Base-by-base conservation (phyloP, 2,797 vertebrate species). In the Anas bahamensis region DNA sequence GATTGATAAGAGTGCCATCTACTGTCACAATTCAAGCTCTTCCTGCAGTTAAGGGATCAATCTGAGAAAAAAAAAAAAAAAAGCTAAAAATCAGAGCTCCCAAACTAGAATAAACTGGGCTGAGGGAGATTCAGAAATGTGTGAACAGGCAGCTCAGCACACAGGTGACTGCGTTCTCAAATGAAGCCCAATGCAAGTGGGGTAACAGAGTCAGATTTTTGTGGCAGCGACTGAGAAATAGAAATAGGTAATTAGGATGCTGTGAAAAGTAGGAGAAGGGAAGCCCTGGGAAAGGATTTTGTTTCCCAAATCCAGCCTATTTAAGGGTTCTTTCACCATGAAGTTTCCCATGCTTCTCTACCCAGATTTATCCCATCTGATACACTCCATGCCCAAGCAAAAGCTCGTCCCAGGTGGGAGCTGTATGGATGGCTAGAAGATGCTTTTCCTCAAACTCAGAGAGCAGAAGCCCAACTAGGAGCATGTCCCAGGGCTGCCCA, bases 1-100 rank as follows among this genome's bases (percentile, higher is more conserved):
- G 93, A 33, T 55, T 92, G 48, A 61, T 7, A 85, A 85, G 69
- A 83, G 76, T 91, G 93, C 93, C 91, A 94, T 22, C 91, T 94
- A 50, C 95, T 37, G 95, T 57, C 66, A 11, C 69, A 29, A 13
- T 6, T 23, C 24, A 9, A 8, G 46, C 50, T 35, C 29, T 6
- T 37, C 46, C 91, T 33, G 1, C 48, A 1, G 23, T 19, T 17
- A 2, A 82, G 33, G 33, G 17, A 42, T 22, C 24, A 5, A 71
- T n/a, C 11, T 0, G 26, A 31, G 46, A 46, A 13, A 11, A 46
- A 60, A 44, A 44, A 56, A 46, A 13, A 11, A 46, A 60, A 44
- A 44, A 56, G 17, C 21, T 3, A 3, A 21, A 39, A 14, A 57
- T 11, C 19, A 63, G 16, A 57, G 63, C 29, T 48, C 35, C 59